Evolutionary conservation across 2,888 invertebrate genomes (phyloP), one percentile per base, ranked within the genome.

Genomic region (Epirrhoe alternata): DNA sequence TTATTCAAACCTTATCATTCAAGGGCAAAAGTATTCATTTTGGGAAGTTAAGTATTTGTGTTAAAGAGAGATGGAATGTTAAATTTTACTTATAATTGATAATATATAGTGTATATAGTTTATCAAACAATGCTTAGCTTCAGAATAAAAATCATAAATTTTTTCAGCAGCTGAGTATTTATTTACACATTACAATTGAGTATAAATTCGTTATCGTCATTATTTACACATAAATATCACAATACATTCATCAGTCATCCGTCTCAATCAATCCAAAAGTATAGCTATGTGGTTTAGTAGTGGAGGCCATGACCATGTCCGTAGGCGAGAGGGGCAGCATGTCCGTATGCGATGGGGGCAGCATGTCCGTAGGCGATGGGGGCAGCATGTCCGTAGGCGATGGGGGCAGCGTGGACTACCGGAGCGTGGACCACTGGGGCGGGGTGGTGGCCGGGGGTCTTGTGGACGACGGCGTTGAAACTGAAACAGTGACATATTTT

Each of bases 181-280:
- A 92, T 92, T 92, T 88, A 91, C 90, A 88, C 57, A 65, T 65
- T 55, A 51, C 57, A 45, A 76, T 83, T 82, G 86, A 87, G 83
- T 89, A 90, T 84, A 86, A 88, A 85, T 79, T 81, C 81, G 76
- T 79, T 77, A 79, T 84, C 83, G 84, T 84, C 83, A 84, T 83
- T 87, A 89, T 87, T 77, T 90, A 91, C 90, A 91, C 90, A 90
- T 93, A 93, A 93, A 92, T 93, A 93, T 92, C 92, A 92, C 93
- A 92, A 84, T 86, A 90, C 93, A 92, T 84, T 87, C 89, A 86
- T 82, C 89, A 92, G 82, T 86, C 91, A 91, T 90, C 79, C 89
- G 78, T 88, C 88, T 82, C 86, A 79, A 79, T 73, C 83, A 84
- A 81, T 77, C 82, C 80, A 80, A 81, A 75, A 78, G 77, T 78